These are phyloP conservation scores for Sebastes oblongus DNA, from an alignment of 2,797 vertebrate species.

Conservation along the genomic window DNA sequence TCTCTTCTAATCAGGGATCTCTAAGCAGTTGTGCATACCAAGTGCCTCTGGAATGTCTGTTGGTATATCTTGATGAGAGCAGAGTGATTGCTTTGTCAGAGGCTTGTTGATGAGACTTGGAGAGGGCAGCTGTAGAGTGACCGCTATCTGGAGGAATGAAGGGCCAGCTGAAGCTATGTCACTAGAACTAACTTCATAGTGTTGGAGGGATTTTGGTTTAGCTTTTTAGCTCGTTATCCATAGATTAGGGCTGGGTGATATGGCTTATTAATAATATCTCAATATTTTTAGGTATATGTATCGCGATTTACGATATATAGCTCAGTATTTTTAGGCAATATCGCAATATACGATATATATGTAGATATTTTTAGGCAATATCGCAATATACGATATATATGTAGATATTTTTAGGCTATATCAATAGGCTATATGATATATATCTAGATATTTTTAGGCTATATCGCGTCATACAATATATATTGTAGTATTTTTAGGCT, in stretches of 20 bases:
- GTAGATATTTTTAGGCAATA: too few relatives aligned
- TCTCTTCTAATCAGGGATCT: slow-evolving; percentile 49
- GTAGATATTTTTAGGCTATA: too few relatives aligned
- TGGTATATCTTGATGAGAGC: slow-evolving; percentile 32
- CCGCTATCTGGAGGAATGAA: background rate
- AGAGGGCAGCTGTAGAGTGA: slow-evolving; percentile 11
- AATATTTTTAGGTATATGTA: too few relatives aligned
- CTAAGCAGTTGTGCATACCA: slow-evolving; percentile 21
- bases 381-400: too few relatives aligned
- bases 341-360: too few relatives aligned
- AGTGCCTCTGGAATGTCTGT: slow-evolving; percentile 39
- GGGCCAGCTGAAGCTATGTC: background rate
- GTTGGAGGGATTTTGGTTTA: background rate
- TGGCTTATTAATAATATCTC: background rate
- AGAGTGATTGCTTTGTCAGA: slow-evolving; percentile 43
- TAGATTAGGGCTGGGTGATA: background rate
- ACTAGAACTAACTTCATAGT: background rate
- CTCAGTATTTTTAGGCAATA: too few relatives aligned
- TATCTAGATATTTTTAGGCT: too few relatives aligned
- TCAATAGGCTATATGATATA: too few relatives aligned
- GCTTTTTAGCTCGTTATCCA: background rate
- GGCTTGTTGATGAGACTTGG: slow-evolving; percentile 34
- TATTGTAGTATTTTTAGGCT: too few relatives aligned
- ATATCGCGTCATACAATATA: too few relatives aligned
- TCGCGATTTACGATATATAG: too few relatives aligned